phyloP scores from a whole-genome alignment of 1,140 invertebrate species.

The Eriocheir sinensis region DNA sequence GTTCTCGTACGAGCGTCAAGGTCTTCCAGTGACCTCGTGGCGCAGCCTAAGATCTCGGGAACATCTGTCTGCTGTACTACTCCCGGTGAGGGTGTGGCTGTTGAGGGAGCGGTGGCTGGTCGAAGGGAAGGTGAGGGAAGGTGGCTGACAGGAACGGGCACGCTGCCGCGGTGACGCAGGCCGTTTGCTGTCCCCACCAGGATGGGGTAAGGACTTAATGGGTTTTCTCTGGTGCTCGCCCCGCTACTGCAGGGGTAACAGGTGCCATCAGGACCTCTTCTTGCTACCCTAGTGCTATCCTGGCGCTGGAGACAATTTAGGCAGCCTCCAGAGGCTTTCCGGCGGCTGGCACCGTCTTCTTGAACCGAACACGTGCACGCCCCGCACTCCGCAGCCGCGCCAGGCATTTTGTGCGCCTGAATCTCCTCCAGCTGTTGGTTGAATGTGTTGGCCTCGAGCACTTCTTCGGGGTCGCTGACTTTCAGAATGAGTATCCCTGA shows the following conservation, averaged over 20 bases:
- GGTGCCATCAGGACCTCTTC: conserved; percentile 7
- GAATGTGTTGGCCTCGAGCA: conserved; percentile 44
- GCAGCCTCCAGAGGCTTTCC: conserved; percentile 64
- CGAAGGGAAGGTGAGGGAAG: conserved; percentile 5
- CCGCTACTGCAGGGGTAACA: conserved; percentile 55
- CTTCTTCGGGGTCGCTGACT: conserved; percentile 65
- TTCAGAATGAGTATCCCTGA: conserved; percentile 70
- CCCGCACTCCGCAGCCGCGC: conserved; percentile 34
- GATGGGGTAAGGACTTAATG: not conserved
- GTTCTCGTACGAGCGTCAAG: not conserved
- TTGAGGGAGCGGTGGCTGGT: not conserved
- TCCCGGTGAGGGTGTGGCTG: conserved; percentile 33
- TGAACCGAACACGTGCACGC: conserved; percentile 51
- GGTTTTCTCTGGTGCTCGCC: conserved; percentile 44
- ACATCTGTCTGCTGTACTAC: not conserved
- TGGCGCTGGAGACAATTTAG: conserved; percentile 71
- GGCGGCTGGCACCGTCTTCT: not conserved
- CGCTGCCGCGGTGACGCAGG: conserved; percentile 51
- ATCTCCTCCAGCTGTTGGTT: conserved; percentile 61
- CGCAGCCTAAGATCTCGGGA: not conserved
- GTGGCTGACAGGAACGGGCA: not conserved
- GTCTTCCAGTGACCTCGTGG: conserved; percentile 62
- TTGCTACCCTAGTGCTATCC: conserved; percentile 50
- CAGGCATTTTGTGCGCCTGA: conserved; percentile 34
- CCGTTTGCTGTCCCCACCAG: conserved; percentile 41